Percentiles rank a stretch among this genome's conserved stretches.
Conservation (phyloP, 2,113 vertebrate genomes). For the Misgurnus anguillicaudatus region DNA sequence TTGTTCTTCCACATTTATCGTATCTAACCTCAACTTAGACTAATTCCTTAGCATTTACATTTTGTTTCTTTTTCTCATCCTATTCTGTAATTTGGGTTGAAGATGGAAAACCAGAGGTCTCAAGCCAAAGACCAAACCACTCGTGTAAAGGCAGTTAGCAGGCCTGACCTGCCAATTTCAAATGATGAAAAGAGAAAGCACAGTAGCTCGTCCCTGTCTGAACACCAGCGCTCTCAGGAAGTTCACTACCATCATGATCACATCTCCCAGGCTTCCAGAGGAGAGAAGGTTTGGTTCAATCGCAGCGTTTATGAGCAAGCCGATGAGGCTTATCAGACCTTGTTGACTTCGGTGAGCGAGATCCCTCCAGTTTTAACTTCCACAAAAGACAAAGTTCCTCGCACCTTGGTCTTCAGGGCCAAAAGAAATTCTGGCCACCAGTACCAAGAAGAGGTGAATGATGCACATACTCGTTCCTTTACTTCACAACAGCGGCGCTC, state of each 20-base stretch:
- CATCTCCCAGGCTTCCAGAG: constrained; percentile 58
- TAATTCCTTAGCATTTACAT: constrained; percentile 53
- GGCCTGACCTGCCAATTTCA: constrained; percentile 51
- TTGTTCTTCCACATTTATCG: neutral
- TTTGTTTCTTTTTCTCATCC: constrained; percentile 44
- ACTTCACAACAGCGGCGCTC: constrained; percentile 62
- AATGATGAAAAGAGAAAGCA: constrained; percentile 54
- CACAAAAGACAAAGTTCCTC: constrained; percentile 55
- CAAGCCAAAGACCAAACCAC: constrained; percentile 62
- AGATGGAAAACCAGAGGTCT: constrained; percentile 57
- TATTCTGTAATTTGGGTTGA: constrained; percentile 46
- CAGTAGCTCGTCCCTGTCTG: constrained; percentile 60
- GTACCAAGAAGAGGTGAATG: constrained; percentile 28
- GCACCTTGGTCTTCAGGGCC: constrained; percentile 58
- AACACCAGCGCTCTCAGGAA: constrained; percentile 61
- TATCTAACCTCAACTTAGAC: neutral
- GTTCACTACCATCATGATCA: constrained; percentile 56
- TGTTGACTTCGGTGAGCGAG: constrained; percentile 16
- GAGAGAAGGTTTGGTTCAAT: constrained; percentile 60
- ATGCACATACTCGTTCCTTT: constrained; percentile 34
- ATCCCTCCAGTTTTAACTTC: constrained; percentile 47
- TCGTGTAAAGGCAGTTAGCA: constrained; percentile 28
- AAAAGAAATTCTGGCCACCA: constrained; percentile 48
- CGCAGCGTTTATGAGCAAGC: constrained; percentile 52
- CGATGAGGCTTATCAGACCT: constrained; percentile 57